phyloP scores from a whole-genome alignment of 2,113 vertebrate genomes.

The Urocitellus parryii region DNA sequence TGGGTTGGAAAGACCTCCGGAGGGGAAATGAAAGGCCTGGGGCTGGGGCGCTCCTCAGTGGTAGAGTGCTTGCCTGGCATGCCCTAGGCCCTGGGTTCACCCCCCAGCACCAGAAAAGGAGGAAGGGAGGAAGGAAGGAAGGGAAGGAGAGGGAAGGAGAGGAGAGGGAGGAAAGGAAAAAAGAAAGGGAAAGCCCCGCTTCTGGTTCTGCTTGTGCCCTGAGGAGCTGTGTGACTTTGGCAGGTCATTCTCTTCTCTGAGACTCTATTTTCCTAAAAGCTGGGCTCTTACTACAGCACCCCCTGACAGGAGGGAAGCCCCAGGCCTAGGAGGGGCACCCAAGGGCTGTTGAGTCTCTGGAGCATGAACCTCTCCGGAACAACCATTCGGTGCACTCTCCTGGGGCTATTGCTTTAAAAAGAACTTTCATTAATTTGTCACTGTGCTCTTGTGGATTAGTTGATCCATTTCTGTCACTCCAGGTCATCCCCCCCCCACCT shows the following conservation, averaged over 20 bases:
- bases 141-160: background rate
- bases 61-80: background rate
- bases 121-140: background rate
- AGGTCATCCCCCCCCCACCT: background rate
- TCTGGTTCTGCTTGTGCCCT: background rate
- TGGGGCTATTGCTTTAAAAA: background rate
- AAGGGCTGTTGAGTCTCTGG: background rate
- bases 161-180: background rate
- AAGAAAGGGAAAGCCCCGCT: background rate
- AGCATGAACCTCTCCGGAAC: background rate
- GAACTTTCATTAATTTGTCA: background rate
- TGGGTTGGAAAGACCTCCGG: background rate
- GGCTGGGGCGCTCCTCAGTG: background rate
- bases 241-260: background rate
- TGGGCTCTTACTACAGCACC: background rate
- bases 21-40: background rate
- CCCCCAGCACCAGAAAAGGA: too few relatives aligned
- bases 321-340: background rate
- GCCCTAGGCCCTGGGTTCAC: too few relatives aligned
- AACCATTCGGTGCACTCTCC: rapidly evolving
- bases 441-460: background rate
- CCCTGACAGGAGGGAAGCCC: too few relatives aligned
- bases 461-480: background rate
- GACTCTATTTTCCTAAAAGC: background rate
- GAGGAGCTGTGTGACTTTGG: background rate